Percentiles rank a stretch among this genome's conserved stretches.
phyloP scores from a whole-genome alignment of 2,113 vertebrate genomes.

The Pomatorhinus ruficollis region DNA sequence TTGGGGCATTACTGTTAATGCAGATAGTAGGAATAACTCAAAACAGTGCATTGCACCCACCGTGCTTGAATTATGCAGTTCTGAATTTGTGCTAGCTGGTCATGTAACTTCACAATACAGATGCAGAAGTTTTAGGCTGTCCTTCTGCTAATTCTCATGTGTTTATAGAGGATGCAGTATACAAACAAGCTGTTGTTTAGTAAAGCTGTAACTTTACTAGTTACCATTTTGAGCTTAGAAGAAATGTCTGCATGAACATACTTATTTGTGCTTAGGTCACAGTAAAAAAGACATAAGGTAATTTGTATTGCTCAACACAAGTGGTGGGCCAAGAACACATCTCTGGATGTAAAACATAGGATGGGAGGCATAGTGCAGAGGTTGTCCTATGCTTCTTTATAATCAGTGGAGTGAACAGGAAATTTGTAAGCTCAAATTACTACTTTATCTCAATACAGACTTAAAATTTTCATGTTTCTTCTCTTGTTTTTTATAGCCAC shows the following conservation, averaged over 20 bases:
- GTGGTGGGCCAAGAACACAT: neutral
- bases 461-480: neutral
- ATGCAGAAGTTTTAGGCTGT: neutral
- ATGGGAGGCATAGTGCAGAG: neutral
- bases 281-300: neutral
- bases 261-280: neutral
- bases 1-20: neutral
- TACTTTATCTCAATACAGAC: neutral
- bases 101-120: neutral
- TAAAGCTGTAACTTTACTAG: neutral
- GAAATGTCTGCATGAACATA: neutral
- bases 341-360: neutral
- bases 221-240: neutral
- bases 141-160: neutral
- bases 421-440: neutral
- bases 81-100: neutral
- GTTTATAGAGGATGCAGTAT: neutral
- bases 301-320: neutral
- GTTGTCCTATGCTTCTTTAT: neutral
- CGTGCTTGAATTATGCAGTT: neutral
- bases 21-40: neutral
- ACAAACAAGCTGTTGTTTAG: neutral
- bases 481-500: neutral
- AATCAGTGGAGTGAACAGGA: neutral
- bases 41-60: neutral